Evolutionary conservation across 2,113 vertebrate species (phyloP).

Genomic region (Eira barbara): DNA sequence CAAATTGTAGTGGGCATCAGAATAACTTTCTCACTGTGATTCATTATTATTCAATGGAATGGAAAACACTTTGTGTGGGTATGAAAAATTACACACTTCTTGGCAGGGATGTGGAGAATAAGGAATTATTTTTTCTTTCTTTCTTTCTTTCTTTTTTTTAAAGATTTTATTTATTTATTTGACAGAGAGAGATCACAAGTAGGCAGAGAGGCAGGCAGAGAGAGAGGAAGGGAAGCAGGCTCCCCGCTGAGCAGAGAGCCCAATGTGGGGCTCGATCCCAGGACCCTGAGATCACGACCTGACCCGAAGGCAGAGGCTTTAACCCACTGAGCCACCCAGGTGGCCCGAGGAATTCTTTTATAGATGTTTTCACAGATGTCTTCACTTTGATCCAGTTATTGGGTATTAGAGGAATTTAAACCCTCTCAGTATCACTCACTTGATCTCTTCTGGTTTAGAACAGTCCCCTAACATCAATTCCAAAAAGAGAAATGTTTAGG

Average conservation of each 20-base stretch:
- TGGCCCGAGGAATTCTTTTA: not conserved
- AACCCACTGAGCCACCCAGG: too few species aligned
- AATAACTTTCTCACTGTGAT: not conserved
- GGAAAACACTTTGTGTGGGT: not conserved
- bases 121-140: not conserved
- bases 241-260: too few species aligned
- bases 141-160: not conserved
- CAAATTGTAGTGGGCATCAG: not conserved
- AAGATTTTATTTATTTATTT: too few species aligned
- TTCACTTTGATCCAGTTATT: not conserved
- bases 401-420: not conserved
- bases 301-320: too few species aligned
- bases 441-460: not conserved
- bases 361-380: not conserved
- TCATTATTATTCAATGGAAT: not conserved
- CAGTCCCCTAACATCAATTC: not conserved
- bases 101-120: not conserved
- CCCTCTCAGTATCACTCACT: not conserved
- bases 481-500: not conserved
- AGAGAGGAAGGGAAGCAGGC: too few species aligned
- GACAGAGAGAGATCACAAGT: too few species aligned
- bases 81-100: not conserved
- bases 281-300: too few species aligned
- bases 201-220: too few species aligned
- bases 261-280: accelerated